Base-by-base conservation (phyloP, 1,140 invertebrate genomes). In the Drosophila oshimai region DNA sequence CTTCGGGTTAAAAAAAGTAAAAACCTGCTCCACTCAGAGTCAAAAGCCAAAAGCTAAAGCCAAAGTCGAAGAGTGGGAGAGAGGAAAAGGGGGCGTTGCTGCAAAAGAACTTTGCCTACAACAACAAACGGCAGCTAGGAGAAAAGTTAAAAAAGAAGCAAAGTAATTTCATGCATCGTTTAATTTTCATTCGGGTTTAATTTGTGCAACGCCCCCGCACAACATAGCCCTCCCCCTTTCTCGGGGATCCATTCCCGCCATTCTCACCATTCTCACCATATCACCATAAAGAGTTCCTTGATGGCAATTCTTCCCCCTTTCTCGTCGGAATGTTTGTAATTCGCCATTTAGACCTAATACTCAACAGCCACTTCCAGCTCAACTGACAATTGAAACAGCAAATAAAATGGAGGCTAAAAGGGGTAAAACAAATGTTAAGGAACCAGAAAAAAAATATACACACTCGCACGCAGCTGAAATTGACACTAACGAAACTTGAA, bases 121-220 rank as follows among this genome's bases (percentile, higher is more conserved):
- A 55, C 60, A 68, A 47, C 28, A 33, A 69, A 29, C 24, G 29
- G 22, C 33, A 31, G 18, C 9, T 10, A n/a, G 7, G 7, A 17
- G 55, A 13, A 65, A 65, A 50, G 60, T 50, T 41, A 12, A 72
- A 58, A 74, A 58, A 72, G 58, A 72, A 83, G 80, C 74, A 89
- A 89, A 89, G 87, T 83, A 89, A 89, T 89, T 89, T 89, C 87
- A 89, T 89, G 87, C 87, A 89, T 89, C 87, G 87, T 89, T 89
- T 89, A 87, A 88, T 89, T 89, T 89, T 89, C 77, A 78, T 88
- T 89, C 87, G 77, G 77, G 81, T 70, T 89, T 89, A 89, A 89
- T 89, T 89, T 89, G 87, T 89, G 81, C 87, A 87, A 77, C 77
- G 57, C 53, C 65, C 54, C 47, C 60, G 28, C 26, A 22, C 61